Percentiles rank a stretch among this genome's conserved stretches.
These are phyloP conservation scores for Physocephala rufipes DNA, from an alignment of 2,888 invertebrate genomes.

Conservation along the genomic window DNA sequence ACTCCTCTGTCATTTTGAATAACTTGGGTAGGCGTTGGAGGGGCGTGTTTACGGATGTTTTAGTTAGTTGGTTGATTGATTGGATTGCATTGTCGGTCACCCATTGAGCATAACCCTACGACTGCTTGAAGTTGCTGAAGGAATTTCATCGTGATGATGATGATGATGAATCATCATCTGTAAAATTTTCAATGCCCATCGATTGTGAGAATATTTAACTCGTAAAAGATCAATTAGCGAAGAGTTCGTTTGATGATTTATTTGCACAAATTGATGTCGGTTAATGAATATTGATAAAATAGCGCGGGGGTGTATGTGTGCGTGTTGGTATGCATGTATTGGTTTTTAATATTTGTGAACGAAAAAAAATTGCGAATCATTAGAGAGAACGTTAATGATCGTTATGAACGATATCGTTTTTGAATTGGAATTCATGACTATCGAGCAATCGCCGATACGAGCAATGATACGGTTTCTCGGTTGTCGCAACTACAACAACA, in stretches of 20 bases:
- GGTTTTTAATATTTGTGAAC: neutral
- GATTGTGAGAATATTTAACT: conserved; percentile 12
- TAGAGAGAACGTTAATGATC: conserved; percentile 7
- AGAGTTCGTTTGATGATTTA: conserved; percentile 29
- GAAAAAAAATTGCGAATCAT: conserved; percentile 2
- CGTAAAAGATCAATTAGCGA: conserved; percentile 31
- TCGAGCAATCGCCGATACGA: neutral
- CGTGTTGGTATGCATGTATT: neutral
- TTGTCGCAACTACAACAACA: conserved; percentile 17
- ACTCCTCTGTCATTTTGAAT: neutral
- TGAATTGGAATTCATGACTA: conserved; percentile 15
- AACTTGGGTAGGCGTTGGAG: neutral
- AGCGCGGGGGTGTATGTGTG: neutral
- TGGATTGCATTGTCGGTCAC: neutral
- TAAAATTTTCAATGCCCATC: conserved; percentile 13
- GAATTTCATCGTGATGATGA: too few species aligned
- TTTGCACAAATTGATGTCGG: neutral
- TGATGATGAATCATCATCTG: too few species aligned
- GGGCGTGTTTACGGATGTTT: neutral
- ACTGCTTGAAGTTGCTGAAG: too few species aligned
- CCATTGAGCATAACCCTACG: neutral
- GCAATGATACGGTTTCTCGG: conserved; percentile 13
- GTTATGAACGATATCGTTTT: too few species aligned
- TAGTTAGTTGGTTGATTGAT: neutral
- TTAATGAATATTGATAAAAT: neutral